A percentile compares a stretch with the other conserved stretches of the same genome.
These are phyloP conservation scores for Xyrauchen texanus DNA, from an alignment of 2,113 vertebrate species.

Conservation along the genomic window DNA sequence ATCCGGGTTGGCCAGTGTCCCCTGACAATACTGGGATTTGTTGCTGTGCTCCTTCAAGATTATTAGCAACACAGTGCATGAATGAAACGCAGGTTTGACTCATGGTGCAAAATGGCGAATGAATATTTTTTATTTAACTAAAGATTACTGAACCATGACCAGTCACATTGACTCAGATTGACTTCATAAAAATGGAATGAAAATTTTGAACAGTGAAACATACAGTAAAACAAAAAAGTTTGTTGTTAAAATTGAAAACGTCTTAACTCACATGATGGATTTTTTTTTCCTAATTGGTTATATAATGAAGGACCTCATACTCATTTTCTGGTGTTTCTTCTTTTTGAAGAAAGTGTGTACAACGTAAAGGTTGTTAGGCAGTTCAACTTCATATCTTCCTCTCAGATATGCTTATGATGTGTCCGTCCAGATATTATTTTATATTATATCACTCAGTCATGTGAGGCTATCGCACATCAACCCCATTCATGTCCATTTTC, in stretches of 20 bases:
- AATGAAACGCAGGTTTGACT: slow-evolving; percentile 6
- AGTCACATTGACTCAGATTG: background rate
- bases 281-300: background rate
- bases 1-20: too few species aligned
- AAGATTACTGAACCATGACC: background rate
- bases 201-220: background rate
- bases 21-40: background rate
- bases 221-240: background rate
- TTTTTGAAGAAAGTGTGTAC: too few species aligned
- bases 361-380: too few species aligned
- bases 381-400: background rate
- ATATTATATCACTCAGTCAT: background rate
- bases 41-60: background rate
- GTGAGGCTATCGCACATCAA: background rate
- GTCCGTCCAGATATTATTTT: background rate
- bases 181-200: background rate
- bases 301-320: background rate
- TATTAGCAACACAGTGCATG: background rate
- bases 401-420: background rate
- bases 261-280: too few species aligned
- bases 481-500: background rate
- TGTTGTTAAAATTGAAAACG: background rate
- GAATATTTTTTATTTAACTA: background rate
- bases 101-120: background rate
- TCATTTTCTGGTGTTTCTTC: background rate